Percentiles rank a stretch among this genome's conserved stretches.
These are phyloP conservation scores for Hassar affinis DNA, from an alignment of 2,113 vertebrate species.

Conservation along the genomic window DNA sequence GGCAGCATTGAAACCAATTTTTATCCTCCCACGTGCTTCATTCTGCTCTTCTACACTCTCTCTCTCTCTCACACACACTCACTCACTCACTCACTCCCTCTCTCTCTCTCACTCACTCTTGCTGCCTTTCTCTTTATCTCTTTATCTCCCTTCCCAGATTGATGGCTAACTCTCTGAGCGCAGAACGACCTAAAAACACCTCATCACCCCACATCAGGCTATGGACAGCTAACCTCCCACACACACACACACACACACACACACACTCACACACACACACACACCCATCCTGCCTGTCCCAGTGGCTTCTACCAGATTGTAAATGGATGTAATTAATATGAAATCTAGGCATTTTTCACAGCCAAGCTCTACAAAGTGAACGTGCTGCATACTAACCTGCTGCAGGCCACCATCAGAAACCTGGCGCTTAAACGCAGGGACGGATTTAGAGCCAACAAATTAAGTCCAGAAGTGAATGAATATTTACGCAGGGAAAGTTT, in stretches of 20 bases:
- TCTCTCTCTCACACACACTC: neutral
- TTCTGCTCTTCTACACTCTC: constrained; percentile 31
- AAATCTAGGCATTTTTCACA: neutral
- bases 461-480: neutral
- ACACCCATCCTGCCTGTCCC: neutral
- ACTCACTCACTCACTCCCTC: too few relatives aligned
- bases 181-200: neutral
- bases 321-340: constrained; percentile 21
- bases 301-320: neutral
- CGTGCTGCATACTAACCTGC: neutral
- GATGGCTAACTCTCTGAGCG: neutral
- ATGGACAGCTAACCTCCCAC: neutral
- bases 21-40: neutral
- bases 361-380: neutral
- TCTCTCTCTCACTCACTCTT: constrained; percentile 25
- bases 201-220: neutral
- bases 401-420: neutral
- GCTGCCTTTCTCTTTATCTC: neutral
- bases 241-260: too few relatives aligned
- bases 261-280: neutral
- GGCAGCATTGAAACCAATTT: constrained; percentile 6
- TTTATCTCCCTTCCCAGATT: neutral
- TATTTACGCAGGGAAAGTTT: neutral
- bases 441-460: neutral
- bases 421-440: neutral